phyloP scores from a whole-genome alignment of 2,113 vertebrate genomes.

The Daphoenositta chrysoptera region DNA sequence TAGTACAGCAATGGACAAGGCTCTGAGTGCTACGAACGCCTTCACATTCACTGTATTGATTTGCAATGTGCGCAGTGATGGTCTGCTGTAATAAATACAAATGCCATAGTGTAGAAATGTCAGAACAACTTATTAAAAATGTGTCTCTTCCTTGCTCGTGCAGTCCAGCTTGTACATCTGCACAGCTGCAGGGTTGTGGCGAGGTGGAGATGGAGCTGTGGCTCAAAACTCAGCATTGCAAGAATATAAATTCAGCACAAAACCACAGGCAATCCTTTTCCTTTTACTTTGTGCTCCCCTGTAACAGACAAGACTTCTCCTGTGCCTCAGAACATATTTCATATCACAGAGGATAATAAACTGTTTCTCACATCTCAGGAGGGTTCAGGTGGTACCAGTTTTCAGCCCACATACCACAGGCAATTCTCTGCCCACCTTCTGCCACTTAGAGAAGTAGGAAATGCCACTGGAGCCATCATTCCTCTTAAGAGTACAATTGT shows the following conservation, averaged over 20 bases:
- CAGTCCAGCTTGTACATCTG: neutral
- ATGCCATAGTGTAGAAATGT: slow-evolving; percentile 50
- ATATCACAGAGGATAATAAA: neutral
- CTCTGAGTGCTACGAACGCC: slow-evolving; percentile 5
- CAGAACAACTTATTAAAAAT: slow-evolving; percentile 57
- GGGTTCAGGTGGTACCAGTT: neutral
- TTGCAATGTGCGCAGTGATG: slow-evolving; percentile 50
- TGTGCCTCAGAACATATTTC: neutral
- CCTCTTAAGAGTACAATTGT: neutral
- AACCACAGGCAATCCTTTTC: neutral
- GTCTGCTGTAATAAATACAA: slow-evolving; percentile 57
- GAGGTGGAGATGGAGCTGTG: neutral
- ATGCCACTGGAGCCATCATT: neutral
- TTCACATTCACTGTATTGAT: slow-evolving; percentile 57
- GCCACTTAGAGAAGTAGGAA: neutral
- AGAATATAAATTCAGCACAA: neutral
- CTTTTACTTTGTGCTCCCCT: neutral
- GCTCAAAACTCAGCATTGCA: neutral
- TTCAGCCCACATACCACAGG: neutral
- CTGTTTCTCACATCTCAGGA: neutral
- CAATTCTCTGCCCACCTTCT: neutral
- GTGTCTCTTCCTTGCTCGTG: neutral
- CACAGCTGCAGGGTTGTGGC: neutral
- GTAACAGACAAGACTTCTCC: neutral
- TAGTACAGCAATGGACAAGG: slow-evolving; percentile 41